These are phyloP conservation scores for Axis porcinus DNA, from an alignment of 2,113 vertebrate species.

Conservation along the genomic window DNA sequence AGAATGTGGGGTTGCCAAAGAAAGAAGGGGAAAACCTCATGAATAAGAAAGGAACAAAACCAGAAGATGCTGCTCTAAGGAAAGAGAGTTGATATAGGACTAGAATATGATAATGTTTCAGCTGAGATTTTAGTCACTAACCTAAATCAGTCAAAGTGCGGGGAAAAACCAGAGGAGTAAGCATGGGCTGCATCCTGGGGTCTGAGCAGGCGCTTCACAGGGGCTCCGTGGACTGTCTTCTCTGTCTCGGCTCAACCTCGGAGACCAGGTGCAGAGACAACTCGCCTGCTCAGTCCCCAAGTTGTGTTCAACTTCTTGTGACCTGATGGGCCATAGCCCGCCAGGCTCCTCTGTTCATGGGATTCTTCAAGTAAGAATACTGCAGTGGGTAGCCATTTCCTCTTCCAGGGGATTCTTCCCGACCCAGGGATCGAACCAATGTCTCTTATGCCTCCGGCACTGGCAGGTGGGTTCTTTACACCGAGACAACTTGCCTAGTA, in stretches of 20 bases:
- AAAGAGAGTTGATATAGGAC: no score
- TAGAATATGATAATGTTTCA: neutral
- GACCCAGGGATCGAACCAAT: no score
- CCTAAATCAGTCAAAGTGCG: neutral
- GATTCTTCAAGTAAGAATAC: no score
- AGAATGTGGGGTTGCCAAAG: neutral
- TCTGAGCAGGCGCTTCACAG: rapidly evolving
- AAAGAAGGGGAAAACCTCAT: neutral
- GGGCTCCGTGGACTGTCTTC: neutral
- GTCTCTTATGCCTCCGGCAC: no score
- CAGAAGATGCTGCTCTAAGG: neutral
- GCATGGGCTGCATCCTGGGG: rapidly evolving
- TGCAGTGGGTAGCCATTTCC: no score
- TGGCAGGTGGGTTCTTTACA: no score
- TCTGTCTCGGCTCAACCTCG: rapidly evolving
- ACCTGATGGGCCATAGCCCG: no score
- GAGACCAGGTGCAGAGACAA: neutral
- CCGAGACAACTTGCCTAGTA: neutral
- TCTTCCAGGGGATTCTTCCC: no score
- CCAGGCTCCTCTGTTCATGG: no score
- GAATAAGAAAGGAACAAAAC: neutral
- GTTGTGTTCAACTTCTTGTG: no score
- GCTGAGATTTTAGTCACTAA: neutral
- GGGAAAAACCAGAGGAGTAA: neutral
- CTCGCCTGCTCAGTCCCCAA: no score